These are phyloP conservation scores for Lypha dubia DNA, from an alignment of 2,888 invertebrate species.

Conservation along the genomic window DNA sequence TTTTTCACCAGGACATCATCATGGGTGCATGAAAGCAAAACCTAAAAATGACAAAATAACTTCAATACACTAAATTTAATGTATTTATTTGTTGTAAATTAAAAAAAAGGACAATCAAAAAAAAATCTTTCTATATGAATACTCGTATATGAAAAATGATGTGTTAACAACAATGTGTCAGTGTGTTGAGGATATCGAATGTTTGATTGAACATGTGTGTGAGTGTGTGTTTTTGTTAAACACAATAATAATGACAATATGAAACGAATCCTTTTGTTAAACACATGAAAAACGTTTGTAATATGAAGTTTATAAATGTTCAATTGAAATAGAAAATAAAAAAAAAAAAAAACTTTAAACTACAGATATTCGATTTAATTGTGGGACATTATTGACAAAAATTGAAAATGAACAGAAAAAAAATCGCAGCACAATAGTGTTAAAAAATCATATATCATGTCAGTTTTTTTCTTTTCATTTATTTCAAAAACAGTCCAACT, in stretches of 20 bases:
- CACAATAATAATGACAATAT: conserved; percentile 75
- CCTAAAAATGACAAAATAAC: conserved; percentile 71
- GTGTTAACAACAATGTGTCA: conserved; percentile 66
- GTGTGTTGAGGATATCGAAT: conserved; percentile 46
- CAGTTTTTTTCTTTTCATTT: too few relatives aligned
- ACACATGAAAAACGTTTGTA: conserved; percentile 73
- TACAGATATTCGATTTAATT: conserved; percentile 75
- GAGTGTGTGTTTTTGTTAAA: conserved; percentile 69
- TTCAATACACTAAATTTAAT: conserved; percentile 21
- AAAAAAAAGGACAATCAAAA: conserved; percentile 54
- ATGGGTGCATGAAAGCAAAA: conserved; percentile 39
- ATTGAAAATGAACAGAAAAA: conserved; percentile 24
- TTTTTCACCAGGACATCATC: conserved; percentile 7
- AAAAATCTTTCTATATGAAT: too few relatives aligned
- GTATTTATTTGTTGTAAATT: conserved; percentile 2
- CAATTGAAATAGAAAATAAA: conserved; percentile 53
- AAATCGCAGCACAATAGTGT: conserved; percentile 57
- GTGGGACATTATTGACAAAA: conserved; percentile 67
- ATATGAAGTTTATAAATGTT: conserved; percentile 51
- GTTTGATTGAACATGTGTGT: conserved; percentile 1
- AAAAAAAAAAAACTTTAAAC: conserved; percentile 41
- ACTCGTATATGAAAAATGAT: conserved; percentile 73
- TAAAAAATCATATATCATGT: conserved; percentile 72
- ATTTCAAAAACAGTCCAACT: conserved; percentile 2
- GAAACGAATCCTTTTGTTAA: conserved; percentile 78